Base-by-base conservation (phyloP, 23 tunicate genomes). In the Styela plicata region DNA sequence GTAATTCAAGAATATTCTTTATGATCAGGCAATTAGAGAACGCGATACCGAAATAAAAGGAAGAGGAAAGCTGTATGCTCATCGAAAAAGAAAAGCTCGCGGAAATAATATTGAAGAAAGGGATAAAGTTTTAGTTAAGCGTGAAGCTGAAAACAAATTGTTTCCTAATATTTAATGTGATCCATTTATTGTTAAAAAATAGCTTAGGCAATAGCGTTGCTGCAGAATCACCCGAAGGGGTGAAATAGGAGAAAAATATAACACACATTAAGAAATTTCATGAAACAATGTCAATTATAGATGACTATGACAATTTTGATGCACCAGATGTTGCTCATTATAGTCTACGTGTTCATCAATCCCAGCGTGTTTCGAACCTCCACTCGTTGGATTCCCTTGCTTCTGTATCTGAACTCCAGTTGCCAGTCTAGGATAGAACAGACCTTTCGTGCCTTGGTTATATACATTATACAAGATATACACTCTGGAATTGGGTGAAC, bases 1-100 rank as follows among this genome's bases (percentile, higher is more conserved):
- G 86, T 20, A 34, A 20, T 81, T 23, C 22, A 18, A 20, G 17
- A 26, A 24, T 30, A 71, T 26, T 23, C 79, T 3, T 67, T 18
- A 67, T n/a, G 79, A 36, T 22, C 67, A 71, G 24, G 86, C 53
- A 19, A 73, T 83, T 2, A 64, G 86, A 22, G 86, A 83, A 34
- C 79, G 68, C 70, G 79, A 73, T 2, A 70, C 79, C 44, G 44
- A 44, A 19, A 83, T 36, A 69, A 83, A 71, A 83, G 52, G n/a
- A n/a, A n/a, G n/a, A n/a, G 69, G 79, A 25, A 80, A 80, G 36
- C 10, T 26, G 2, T 80, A 80, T 32, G 74, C 84, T 66, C 74
- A 80, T 36, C 25, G 70, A 29, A 71, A 27, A 36, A 65, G 88
- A 78, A 67, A 76, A 78, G 88, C 88, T 21, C 22, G 24, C 10